Evolutionary conservation across 2,888 invertebrate genomes (phyloP).

Genomic region (Rhagonycha lutea): DNA sequence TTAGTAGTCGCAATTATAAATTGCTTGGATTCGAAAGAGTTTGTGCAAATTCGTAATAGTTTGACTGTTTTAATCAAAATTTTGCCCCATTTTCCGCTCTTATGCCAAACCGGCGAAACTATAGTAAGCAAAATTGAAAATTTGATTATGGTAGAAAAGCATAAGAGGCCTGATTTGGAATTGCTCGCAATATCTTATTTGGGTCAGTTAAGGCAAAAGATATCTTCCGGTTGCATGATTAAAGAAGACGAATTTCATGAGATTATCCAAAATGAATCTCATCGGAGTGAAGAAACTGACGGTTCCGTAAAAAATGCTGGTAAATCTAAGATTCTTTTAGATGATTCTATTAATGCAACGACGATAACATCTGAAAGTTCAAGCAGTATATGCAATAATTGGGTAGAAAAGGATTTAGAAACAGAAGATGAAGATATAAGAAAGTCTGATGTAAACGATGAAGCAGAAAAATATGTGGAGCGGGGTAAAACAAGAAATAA

Average conservation of each 20-base stretch:
- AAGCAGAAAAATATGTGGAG: slow-evolving; percentile 66
- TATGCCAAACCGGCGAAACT: slow-evolving; percentile 85
- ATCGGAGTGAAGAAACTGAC: not conserved
- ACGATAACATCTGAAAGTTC: no score
- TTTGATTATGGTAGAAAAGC: slow-evolving; percentile 91
- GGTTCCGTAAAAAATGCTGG: no score
- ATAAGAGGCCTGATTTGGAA: slow-evolving; percentile 89
- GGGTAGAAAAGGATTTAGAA: no score
- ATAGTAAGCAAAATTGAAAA: slow-evolving; percentile 92
- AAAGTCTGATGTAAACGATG: slow-evolving; percentile 3
- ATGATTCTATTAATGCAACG: not conserved
- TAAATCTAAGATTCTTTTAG: slow-evolving; percentile 2
- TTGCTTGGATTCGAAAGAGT: slow-evolving; percentile 94
- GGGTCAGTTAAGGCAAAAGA: slow-evolving; percentile 83
- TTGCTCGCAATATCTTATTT: slow-evolving; percentile 92
- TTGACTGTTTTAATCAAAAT: slow-evolving; percentile 94
- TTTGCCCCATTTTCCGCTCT: slow-evolving; percentile 88
- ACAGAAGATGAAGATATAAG: no score
- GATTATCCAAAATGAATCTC: slow-evolving; percentile 61
- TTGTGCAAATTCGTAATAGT: slow-evolving; percentile 95
- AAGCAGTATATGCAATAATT: no score
- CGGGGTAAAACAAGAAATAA: slow-evolving; percentile 60
- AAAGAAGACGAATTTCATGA: slow-evolving; percentile 92
- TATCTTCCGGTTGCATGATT: slow-evolving; percentile 74
- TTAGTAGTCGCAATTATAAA: slow-evolving; percentile 95